These are phyloP conservation scores for Xylocampa areola DNA, from an alignment of 2,888 invertebrate genomes.

Conservation along the genomic window DNA sequence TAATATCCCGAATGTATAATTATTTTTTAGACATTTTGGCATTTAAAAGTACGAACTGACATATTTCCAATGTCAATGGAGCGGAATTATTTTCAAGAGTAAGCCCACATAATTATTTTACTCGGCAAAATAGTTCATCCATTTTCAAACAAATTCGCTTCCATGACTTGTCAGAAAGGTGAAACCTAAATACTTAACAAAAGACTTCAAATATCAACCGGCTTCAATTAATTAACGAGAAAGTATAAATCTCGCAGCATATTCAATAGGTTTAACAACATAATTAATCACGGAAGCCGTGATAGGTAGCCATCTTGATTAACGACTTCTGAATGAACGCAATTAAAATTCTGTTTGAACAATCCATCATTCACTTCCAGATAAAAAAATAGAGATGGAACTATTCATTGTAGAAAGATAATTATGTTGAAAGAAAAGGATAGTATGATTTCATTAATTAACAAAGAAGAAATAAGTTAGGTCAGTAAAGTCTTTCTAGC, in stretches of 20 bases:
- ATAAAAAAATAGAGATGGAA: slow-evolving; percentile 16
- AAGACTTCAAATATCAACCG: background rate
- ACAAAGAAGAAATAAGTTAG: slow-evolving; percentile 5
- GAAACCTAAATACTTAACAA: background rate
- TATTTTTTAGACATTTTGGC: too few relatives aligned
- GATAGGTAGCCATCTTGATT: slow-evolving; percentile 22
- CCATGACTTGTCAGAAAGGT: too few relatives aligned
- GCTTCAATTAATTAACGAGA: background rate
- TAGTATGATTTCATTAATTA: slow-evolving; percentile 12
- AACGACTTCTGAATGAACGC: slow-evolving; percentile 27
- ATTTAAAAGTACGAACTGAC: too few relatives aligned
- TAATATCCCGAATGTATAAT: too few relatives aligned
- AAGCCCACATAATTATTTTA: too few relatives aligned
- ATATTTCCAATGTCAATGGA: too few relatives aligned
- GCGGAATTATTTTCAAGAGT: too few relatives aligned
- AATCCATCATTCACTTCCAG: slow-evolving; percentile 7
- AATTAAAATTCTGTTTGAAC: slow-evolving; percentile 42
- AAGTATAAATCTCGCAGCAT: background rate
- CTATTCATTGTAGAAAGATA: slow-evolving; percentile 1
- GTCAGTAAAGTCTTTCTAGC: too few relatives aligned
- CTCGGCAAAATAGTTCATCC: too few relatives aligned
- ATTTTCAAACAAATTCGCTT: background rate
- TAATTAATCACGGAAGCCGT: slow-evolving; percentile 23
- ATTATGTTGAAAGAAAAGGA: slow-evolving; percentile 8
- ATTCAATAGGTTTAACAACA: slow-evolving; percentile 16